These are phyloP conservation scores for Streblospio benedicti DNA, from an alignment of 1,140 invertebrate genomes.

Conservation along the genomic window DNA sequence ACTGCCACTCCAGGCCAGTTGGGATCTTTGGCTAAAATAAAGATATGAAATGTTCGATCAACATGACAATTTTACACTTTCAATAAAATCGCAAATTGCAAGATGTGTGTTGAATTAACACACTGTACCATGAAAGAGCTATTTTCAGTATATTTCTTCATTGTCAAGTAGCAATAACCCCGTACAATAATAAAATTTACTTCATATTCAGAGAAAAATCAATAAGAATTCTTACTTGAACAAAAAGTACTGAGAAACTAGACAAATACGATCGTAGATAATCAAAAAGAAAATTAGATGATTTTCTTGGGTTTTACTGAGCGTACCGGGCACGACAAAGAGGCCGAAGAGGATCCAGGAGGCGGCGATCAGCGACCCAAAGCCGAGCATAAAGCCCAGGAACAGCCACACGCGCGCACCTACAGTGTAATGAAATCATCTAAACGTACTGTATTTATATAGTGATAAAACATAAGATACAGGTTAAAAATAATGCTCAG, in stretches of 20 bases:
- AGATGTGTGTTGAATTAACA: neutral
- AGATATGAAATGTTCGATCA: conserved; percentile 9
- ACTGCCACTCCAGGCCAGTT: conserved; percentile 80
- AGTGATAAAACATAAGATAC: neutral
- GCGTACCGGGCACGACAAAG: conserved; percentile 46
- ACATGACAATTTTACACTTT: neutral
- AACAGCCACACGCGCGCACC: conserved; percentile 92
- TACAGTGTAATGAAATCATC: conserved; percentile 22
- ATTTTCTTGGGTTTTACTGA: too few relatives aligned
- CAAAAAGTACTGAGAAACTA: too few relatives aligned
- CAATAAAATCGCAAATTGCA: neutral
- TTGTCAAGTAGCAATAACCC: neutral
- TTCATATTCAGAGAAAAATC: too few relatives aligned
- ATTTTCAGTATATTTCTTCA: neutral
- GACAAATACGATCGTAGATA: too few relatives aligned
- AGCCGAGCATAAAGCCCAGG: conserved; percentile 89
- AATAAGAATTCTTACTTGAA: too few relatives aligned
- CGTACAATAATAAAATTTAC: too few relatives aligned
- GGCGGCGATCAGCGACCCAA: conserved; percentile 87
- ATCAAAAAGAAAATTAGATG: too few relatives aligned
- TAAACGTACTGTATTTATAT: neutral
- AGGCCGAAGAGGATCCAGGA: conserved; percentile 86
- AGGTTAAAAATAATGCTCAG: neutral
- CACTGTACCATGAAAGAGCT: neutral
- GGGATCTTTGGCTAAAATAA: conserved; percentile 24